Conservation (phyloP, 37 sponge, comb jelly and placozoan species). For the Halisarca cf. caerulea region DNA sequence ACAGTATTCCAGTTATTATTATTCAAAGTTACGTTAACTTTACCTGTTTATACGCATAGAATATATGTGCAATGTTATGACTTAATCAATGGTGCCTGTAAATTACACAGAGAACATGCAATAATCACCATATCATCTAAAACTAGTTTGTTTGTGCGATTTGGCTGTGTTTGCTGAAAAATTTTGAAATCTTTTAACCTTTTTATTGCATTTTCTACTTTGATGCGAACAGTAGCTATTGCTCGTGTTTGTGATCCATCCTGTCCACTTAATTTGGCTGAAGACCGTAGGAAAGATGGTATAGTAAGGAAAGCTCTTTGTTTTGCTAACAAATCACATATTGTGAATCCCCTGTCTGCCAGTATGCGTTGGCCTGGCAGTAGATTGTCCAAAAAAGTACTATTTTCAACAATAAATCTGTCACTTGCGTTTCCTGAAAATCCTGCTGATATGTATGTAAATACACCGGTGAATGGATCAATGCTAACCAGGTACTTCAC, state of each 20-base stretch:
- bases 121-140: constrained; percentile 54
- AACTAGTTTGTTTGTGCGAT: constrained; percentile 19
- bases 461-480: constrained; percentile 11
- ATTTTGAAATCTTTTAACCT: constrained; percentile 41
- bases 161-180: constrained; percentile 23
- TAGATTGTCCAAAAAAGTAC: constrained; percentile 13
- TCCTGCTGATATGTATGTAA: constrained; percentile 15
- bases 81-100: constrained; percentile 43
- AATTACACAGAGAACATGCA: constrained; percentile 43
- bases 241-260: constrained; percentile 8
- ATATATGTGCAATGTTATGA: neutral
- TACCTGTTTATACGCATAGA: too few species aligned
- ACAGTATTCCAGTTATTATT: too few species aligned
- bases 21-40: too few species aligned
- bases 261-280: constrained; percentile 2
- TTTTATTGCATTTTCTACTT: constrained; percentile 21
- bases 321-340: constrained; percentile 24
- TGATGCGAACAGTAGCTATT: constrained; percentile 22
- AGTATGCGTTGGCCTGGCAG: constrained; percentile 25
- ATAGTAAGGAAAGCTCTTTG: constrained; percentile 12
- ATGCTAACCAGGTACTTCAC: constrained; percentile 32
- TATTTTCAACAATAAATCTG: constrained; percentile 23
- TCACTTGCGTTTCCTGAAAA: constrained; percentile 37
- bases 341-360: constrained; percentile 30
- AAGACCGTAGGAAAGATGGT: constrained; percentile 13